Base-by-base conservation (phyloP, 2,113 vertebrate species). In the Zosterops japonicus region DNA sequence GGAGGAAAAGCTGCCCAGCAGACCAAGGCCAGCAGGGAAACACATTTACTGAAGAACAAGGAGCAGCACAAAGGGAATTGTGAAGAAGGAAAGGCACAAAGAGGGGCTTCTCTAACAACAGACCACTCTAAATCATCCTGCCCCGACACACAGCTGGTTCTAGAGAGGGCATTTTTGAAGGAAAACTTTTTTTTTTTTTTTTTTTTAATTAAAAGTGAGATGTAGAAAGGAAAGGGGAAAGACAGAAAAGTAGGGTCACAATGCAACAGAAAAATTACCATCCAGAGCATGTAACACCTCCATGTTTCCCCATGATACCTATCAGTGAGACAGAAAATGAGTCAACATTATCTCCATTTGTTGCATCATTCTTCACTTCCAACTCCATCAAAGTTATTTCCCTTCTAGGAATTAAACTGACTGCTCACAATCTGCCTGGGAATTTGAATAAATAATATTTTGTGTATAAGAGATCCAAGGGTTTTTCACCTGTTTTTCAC, bases 391-490 rank as follows among this genome's bases (percentile, higher is more conserved):
- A 87, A 65, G 27, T 56, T 49, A 41, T 15, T 46, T 81, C 85
- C 85, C 68, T 94, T 97, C 95, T 92, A 96, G 93, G 94, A 97
- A 96, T 89, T 65, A 60, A 91, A 68, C 2, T 35, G 35, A 31
- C 35, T 65, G 31, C 44, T 88, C 18, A 31, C 11, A 83, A 78
- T 5, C 14, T 69, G 5, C 31, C 50, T 35, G 20, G 83, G 36
- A 78, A 83, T 53, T 72, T 2, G 2, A 60, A n/a, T 28, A 55
- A 85, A 27, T 44, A 18, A 60, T 25, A 65, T 46, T 56, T 83
- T 13, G 8, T 23, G 10, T 22, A 14, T 27, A 61, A 56, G 24
- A 75, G 8, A 56, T 33, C 3, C 27, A 16, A 9, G 8, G 5
- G 1, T 2, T 61, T 49, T 46, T 31, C 41, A 12, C 36, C 18